A percentile compares a stretch with the other conserved stretches of the same genome.
Conservation (phyloP, 1,140 invertebrate species). For the Lepidurus couesii region DNA sequence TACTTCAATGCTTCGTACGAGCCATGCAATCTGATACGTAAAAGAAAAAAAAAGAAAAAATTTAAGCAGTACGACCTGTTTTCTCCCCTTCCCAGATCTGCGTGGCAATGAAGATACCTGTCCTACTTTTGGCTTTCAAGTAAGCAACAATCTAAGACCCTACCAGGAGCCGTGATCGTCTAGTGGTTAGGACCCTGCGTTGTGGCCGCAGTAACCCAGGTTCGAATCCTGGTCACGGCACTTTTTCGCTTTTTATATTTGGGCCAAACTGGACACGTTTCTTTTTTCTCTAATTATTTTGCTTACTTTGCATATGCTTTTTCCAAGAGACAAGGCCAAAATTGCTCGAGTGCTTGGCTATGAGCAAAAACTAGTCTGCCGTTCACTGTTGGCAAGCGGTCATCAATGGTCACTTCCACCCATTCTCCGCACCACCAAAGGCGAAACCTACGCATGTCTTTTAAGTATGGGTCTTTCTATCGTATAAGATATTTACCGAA, state of each 20-base stretch:
- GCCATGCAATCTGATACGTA: slow-evolving; percentile 72
- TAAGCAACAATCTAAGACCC: not conserved
- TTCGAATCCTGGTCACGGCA: slow-evolving; percentile 92
- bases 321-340: slow-evolving; percentile 92
- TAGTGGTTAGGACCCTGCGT: slow-evolving; percentile 88
- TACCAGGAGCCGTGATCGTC: slow-evolving; percentile 66
- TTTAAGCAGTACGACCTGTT: not conserved
- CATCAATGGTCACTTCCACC: slow-evolving; percentile 89
- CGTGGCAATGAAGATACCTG: too few species aligned
- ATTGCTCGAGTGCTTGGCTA: slow-evolving; percentile 75
- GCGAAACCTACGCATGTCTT: slow-evolving; percentile 86
- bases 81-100: not conserved
- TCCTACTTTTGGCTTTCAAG: too few species aligned
- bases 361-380: slow-evolving; percentile 88
- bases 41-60: not conserved
- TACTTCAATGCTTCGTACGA: slow-evolving; percentile 96
- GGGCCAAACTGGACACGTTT: not conserved
- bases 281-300: not conserved
- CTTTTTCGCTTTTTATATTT: slow-evolving; percentile 42
- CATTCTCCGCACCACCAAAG: slow-evolving; percentile 94
- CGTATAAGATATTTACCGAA: slow-evolving; percentile 47
- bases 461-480: slow-evolving; percentile 47
- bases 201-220: slow-evolving; percentile 88
- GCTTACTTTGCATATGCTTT: slow-evolving; percentile 96
- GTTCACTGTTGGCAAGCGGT: slow-evolving; percentile 87